phyloP scores from a whole-genome alignment of 2,888 invertebrate species.

The Thymelicus sylvestris region DNA sequence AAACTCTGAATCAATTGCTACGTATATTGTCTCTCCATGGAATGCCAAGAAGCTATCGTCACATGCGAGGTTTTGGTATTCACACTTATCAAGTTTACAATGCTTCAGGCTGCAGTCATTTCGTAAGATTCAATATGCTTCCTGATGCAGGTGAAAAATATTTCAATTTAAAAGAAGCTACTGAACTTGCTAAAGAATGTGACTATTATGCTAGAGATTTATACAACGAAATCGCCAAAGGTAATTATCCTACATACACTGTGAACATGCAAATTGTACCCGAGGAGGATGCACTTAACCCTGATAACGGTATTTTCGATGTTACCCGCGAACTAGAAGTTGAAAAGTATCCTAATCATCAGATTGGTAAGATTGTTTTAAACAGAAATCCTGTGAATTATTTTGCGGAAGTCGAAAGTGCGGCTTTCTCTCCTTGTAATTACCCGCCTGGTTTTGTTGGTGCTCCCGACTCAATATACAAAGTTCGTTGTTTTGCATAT shows the following conservation, averaged over 20 bases:
- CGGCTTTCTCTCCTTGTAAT: slow-evolving; percentile 93
- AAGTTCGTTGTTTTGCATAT: slow-evolving; percentile 92
- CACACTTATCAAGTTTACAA: slow-evolving; percentile 16
- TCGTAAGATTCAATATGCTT: background rate
- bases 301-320: slow-evolving; percentile 21
- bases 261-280: slow-evolving; percentile 6
- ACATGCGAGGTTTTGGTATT: slow-evolving; percentile 95
- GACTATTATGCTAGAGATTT: slow-evolving; percentile 15
- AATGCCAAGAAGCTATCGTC: slow-evolving; percentile 93
- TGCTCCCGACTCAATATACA: slow-evolving; percentile 94
- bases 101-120: slow-evolving; percentile 3
- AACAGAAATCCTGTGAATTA: slow-evolving; percentile 94
- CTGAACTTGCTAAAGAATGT: background rate
- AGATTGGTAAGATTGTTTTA: slow-evolving; percentile 91
- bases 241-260: background rate
- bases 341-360: slow-evolving; percentile 89
- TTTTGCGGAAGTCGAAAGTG: slow-evolving; percentile 94
- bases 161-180: background rate
- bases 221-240: slow-evolving; percentile 10
- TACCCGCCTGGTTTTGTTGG: slow-evolving; percentile 94
- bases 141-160: slow-evolving; percentile 14
- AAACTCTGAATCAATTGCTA: slow-evolving; percentile 60
- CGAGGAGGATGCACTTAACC: background rate
- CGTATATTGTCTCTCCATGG: slow-evolving; percentile 85
- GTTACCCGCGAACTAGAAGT: slow-evolving; percentile 86